phyloP scores from a whole-genome alignment of 2,888 invertebrate genomes.

The Orchestes rusci region DNA sequence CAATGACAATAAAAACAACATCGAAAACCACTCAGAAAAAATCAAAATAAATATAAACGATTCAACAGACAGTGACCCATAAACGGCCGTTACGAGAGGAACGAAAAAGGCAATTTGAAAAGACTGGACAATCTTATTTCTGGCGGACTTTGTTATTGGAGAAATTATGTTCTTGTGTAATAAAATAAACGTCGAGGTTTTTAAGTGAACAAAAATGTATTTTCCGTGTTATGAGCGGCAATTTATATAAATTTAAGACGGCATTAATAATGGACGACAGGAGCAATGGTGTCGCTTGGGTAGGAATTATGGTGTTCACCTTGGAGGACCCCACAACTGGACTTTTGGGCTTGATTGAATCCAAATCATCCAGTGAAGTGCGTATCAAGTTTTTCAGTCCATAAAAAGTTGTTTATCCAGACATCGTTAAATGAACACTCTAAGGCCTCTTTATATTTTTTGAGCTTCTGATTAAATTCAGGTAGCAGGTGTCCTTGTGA shows the following conservation, averaged over 20 bases:
- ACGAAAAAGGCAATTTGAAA: slow-evolving; percentile 17
- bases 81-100: slow-evolving; percentile 7
- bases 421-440: too few species aligned
- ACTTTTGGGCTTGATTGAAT: not conserved
- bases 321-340: not conserved
- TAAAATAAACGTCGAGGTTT: slow-evolving; percentile 18
- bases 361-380: not conserved
- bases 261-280: slow-evolving; percentile 13
- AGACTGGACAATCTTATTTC: slow-evolving; percentile 10
- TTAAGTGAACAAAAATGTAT: slow-evolving; percentile 20
- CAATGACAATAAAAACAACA: too few species aligned
- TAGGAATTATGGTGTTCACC: not conserved
- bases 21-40: too few species aligned
- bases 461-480: too few species aligned
- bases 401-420: too few species aligned
- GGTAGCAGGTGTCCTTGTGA: too few species aligned
- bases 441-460: too few species aligned
- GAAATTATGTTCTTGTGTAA: slow-evolving; percentile 22
- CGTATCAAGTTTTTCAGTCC: too few species aligned
- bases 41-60: too few species aligned
- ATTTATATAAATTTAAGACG: slow-evolving; percentile 18
- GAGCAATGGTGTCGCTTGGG: too few species aligned
- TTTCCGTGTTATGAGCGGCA: slow-evolving; percentile 14
- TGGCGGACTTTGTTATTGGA: slow-evolving; percentile 20
- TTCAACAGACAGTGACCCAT: too few species aligned